A percentile compares a stretch with the other conserved stretches of the same genome.
phyloP scores from a whole-genome alignment of 2,888 invertebrate genomes.

The Platycheirus albimanus region DNA sequence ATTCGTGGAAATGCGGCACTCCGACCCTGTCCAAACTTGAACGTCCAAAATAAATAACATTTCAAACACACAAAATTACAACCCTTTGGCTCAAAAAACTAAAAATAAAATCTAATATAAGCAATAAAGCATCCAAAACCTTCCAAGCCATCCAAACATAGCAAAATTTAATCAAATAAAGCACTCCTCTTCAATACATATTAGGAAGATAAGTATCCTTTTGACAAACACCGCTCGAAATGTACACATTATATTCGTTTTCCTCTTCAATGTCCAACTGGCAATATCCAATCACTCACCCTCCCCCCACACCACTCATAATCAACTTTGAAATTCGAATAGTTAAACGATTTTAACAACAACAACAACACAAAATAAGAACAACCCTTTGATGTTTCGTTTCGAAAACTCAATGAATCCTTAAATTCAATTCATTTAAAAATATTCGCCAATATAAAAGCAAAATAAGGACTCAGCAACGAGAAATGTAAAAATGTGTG shows the following conservation, averaged over 20 bases:
- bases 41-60: no score
- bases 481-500: conserved; percentile 1
- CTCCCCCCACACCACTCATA: conserved; percentile 9
- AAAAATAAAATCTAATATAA: no score
- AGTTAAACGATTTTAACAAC: conserved; percentile 65
- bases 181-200: conserved; percentile 8
- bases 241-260: conserved; percentile 5
- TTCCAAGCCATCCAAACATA: conserved; percentile 45
- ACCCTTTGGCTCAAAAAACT: no score
- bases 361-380: no score
- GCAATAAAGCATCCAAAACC: conserved; percentile 14
- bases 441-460: conserved; percentile 20
- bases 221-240: conserved; percentile 12
- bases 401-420: conserved; percentile 69
- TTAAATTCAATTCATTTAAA: conserved; percentile 67
- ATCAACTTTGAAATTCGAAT: conserved; percentile 71
- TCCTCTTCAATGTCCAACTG: conserved; percentile 20
- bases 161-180: conserved; percentile 66
- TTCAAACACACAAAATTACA: no score
- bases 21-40: no score
- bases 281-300: conserved; percentile 47
- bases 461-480: conserved; percentile 4
- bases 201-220: conserved; percentile 14
- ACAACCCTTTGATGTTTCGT: conserved; percentile 71
- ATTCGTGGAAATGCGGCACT: no score